These are phyloP conservation scores for Drosophila nebulosa DNA, from an alignment of 1,140 invertebrate genomes.

Conservation along the genomic window DNA sequence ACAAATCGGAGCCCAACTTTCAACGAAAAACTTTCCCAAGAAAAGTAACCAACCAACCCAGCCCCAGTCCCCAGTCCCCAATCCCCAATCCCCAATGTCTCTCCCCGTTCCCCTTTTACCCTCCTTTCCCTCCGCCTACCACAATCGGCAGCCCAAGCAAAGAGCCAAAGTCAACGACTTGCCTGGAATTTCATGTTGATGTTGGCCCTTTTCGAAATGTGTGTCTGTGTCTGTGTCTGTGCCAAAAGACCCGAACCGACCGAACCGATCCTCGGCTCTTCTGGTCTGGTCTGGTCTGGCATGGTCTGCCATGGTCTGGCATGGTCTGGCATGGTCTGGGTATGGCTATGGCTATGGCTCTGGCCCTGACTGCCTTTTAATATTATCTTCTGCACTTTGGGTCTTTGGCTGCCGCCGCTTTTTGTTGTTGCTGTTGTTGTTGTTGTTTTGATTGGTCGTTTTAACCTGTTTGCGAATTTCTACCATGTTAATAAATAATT, in stretches of 20 bases:
- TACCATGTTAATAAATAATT: constrained; percentile 80
- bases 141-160: too few relatives aligned
- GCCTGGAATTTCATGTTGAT: constrained; percentile 76
- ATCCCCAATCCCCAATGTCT: background rate
- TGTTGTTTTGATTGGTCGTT: constrained; percentile 76
- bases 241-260: constrained; percentile 1
- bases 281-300: constrained; percentile 47
- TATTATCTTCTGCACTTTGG: constrained; percentile 78
- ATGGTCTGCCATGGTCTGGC: constrained; percentile 46
- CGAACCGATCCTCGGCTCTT: background rate
- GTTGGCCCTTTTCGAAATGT: constrained; percentile 76
- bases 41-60: constrained; percentile 64
- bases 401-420: constrained; percentile 68
- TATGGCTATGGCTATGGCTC: constrained; percentile 35
- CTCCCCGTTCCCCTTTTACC: too few relatives aligned
- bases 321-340: constrained; percentile 52
- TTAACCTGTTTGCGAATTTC: constrained; percentile 79
- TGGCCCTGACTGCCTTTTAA: constrained; percentile 73
- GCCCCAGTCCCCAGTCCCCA: background rate
- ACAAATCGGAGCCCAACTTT: constrained; percentile 61
- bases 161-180: constrained; percentile 71
- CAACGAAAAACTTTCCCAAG: constrained; percentile 77
- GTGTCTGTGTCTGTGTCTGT: background rate
- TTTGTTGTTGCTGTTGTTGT: constrained; percentile 54
- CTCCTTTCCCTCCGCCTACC: too few relatives aligned